Percentiles rank a stretch among this genome's conserved stretches.
Evolutionary conservation across 2,888 invertebrate genomes (phyloP).

Genomic region (Thera obeliscata): DNA sequence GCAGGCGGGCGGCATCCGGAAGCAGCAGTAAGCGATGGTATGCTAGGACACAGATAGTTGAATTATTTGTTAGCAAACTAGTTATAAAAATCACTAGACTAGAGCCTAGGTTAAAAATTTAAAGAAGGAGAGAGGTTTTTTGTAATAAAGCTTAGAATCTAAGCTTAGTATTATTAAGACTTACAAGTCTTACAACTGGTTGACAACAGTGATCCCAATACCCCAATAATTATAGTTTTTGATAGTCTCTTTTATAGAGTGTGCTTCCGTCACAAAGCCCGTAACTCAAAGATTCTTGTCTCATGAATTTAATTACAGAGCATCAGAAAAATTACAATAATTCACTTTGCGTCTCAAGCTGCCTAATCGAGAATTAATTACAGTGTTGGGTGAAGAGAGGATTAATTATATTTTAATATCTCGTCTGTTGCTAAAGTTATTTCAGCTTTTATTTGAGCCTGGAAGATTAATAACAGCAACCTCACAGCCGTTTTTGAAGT

Average conservation of each 20-base stretch:
- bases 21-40: constrained; percentile 50
- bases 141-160: too few species aligned
- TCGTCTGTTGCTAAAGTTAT: background rate
- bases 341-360: constrained; percentile 4
- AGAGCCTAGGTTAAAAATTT: too few species aligned
- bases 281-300: background rate
- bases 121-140: too few species aligned
- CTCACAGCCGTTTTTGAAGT: background rate
- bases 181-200: too few species aligned
- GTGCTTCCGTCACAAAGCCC: background rate
- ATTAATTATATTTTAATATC: constrained; percentile 19
- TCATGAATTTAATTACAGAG: background rate
- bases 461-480: constrained; percentile 9
- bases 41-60: constrained; percentile 39
- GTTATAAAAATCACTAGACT: too few species aligned
- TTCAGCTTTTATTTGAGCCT: constrained; percentile 6
- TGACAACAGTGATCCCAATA: too few species aligned
- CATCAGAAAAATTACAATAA: constrained; percentile 1
- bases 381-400: constrained; percentile 3
- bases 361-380: constrained; percentile 25
- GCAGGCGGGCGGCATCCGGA: constrained; percentile 43
- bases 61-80: background rate
- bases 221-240: too few species aligned
- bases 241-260: too few species aligned
- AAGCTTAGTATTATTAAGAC: too few species aligned